phyloP scores from a whole-genome alignment of 2,797 vertebrate species.

The Sternarchorhynchus goeldii region DNA sequence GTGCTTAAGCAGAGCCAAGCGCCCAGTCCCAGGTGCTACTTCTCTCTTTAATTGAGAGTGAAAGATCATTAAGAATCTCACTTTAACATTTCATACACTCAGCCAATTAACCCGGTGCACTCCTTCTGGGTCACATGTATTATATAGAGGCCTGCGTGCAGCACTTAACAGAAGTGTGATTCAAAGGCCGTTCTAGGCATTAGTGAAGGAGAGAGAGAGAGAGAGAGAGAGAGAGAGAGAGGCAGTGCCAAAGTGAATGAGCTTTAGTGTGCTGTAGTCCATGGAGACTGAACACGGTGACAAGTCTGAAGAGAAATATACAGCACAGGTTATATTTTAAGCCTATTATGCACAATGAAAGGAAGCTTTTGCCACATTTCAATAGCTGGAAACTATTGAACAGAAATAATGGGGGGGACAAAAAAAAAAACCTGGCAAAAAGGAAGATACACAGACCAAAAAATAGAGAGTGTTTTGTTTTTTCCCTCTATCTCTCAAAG shows the following conservation, averaged over 20 bases:
- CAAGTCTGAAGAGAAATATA: constrained; percentile 23
- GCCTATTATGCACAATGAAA: constrained; percentile 2
- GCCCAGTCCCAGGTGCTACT: constrained; percentile 51
- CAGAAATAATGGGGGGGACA: not conserved
- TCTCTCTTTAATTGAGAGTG: constrained; percentile 57
- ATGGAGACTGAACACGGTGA: constrained; percentile 16
- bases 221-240: constrained; percentile 16
- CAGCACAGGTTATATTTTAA: constrained; percentile 8
- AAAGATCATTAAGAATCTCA: constrained; percentile 82
- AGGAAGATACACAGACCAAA: not conserved
- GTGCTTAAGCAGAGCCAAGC: constrained; percentile 46
- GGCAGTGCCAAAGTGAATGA: not conserved
- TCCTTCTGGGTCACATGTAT: constrained; percentile 32
- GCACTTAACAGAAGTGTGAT: constrained; percentile 61
- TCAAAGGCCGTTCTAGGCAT: constrained; percentile 70
- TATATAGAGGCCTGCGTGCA: constrained; percentile 32
- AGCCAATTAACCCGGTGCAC: constrained; percentile 74
- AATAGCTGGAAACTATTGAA: constrained; percentile 23
- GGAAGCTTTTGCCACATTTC: constrained; percentile 21
- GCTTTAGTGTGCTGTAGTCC: not conserved
- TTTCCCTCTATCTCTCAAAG: not conserved
- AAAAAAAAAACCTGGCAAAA: too few relatives aligned
- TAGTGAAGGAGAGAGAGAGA: constrained; percentile 53
- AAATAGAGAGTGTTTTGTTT: not conserved
- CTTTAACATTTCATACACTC: constrained; percentile 78